Conservation (phyloP, 2,888 invertebrate genomes). For the Heteromyza rotundicornis region DNA sequence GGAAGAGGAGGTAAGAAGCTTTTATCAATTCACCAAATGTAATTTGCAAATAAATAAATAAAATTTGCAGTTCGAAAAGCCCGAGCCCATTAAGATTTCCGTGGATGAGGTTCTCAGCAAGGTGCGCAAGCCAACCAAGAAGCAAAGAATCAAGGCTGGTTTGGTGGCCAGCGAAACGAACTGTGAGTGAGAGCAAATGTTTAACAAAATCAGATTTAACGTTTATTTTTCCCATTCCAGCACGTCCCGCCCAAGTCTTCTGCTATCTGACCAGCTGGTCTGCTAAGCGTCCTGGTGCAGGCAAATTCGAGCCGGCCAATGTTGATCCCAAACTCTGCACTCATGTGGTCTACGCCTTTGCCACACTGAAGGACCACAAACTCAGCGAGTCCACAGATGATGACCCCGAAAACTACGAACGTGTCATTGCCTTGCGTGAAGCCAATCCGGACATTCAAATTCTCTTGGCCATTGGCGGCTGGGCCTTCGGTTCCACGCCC, state of each 20-base stretch:
- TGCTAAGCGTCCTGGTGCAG: slow-evolving; percentile 85
- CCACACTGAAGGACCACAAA: slow-evolving; percentile 85
- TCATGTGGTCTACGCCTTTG: slow-evolving; percentile 94
- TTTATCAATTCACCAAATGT: neutral
- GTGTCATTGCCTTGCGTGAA: slow-evolving; percentile 83
- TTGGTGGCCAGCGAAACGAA: slow-evolving; percentile 67
- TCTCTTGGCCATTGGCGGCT: slow-evolving; percentile 88
- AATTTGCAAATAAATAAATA: too few species aligned
- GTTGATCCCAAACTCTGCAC: slow-evolving; percentile 90
- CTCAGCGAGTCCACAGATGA: slow-evolving; percentile 80
- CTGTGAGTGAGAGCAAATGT: slow-evolving; percentile 66
- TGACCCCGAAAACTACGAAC: slow-evolving; percentile 84
- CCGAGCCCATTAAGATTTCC: slow-evolving; percentile 78
- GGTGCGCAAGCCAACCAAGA: slow-evolving; percentile 70
- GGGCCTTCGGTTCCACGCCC: slow-evolving; percentile 95
- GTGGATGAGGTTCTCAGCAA: slow-evolving; percentile 74
- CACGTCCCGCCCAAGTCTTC: slow-evolving; percentile 83
- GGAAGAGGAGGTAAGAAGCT: slow-evolving; percentile 54
- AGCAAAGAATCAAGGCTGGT: slow-evolving; percentile 67
- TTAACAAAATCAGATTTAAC: neutral
- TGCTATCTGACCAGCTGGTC: slow-evolving; percentile 98
- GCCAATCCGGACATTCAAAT: slow-evolving; percentile 89
- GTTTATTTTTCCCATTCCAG: slow-evolving; percentile 63
- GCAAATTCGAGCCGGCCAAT: slow-evolving; percentile 88
- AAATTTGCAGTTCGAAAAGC: slow-evolving; percentile 70